A percentile compares a stretch with the other conserved stretches of the same genome.
Evolutionary conservation across 2,113 vertebrate species (phyloP).

Genomic region (Gopherus evgoodei): DNA sequence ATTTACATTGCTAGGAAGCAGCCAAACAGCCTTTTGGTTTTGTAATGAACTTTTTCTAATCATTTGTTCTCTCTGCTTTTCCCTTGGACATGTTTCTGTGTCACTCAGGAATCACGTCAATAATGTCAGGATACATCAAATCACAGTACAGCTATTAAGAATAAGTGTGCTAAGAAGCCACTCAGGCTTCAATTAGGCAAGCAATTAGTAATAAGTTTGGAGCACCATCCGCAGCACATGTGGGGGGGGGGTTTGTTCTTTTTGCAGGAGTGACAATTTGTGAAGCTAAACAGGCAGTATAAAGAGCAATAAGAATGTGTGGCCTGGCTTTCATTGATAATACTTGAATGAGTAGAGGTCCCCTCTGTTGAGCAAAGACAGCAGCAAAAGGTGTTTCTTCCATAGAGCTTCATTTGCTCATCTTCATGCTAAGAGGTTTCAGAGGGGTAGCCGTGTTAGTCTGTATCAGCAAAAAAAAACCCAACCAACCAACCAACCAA

Average conservation of each 20-base stretch:
- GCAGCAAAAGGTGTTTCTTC: neutral
- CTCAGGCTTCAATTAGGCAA: slow-evolving; percentile 48
- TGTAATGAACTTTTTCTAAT: slow-evolving; percentile 35
- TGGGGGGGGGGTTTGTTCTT: neutral
- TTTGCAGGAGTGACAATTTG: neutral
- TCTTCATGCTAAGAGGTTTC: neutral
- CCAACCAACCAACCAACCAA: no score
- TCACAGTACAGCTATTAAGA: slow-evolving; percentile 16
- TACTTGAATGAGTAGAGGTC: neutral
- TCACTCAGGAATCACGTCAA: slow-evolving; percentile 57
- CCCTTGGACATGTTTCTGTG: slow-evolving; percentile 36
- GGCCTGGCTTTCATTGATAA: neutral
- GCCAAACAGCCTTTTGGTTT: neutral
- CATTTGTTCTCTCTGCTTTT: slow-evolving; percentile 51
- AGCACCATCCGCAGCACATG: slow-evolving; percentile 25
- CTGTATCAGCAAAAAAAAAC: no score
- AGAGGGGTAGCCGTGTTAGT: no score
- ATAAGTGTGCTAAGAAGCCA: slow-evolving; percentile 26
- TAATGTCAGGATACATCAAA: slow-evolving; percentile 42
- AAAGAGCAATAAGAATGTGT: neutral
- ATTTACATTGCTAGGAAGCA: neutral
- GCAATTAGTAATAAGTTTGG: slow-evolving; percentile 24
- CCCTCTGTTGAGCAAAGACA: neutral
- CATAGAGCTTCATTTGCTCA: neutral
- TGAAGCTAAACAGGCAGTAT: neutral